A percentile compares a stretch with the other conserved stretches of the same genome.
Evolutionary conservation across 2,888 invertebrate species (phyloP).

Genomic region (Acanthococcus lagerstroemiae): DNA sequence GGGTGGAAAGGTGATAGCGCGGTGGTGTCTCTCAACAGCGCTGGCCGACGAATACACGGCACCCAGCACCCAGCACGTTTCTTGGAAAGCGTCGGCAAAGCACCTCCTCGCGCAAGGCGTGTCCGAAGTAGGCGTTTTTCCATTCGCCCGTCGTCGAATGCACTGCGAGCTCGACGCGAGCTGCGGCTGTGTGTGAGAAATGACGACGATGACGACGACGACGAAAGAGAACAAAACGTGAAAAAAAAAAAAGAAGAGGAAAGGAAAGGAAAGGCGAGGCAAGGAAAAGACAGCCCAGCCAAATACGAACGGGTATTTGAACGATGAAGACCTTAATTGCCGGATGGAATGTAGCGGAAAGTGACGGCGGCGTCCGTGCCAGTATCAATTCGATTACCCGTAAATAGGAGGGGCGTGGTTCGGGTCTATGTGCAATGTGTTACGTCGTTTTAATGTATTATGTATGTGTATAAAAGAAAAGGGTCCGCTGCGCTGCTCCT

Average conservation of each 20-base stretch:
- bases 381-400: slow-evolving; percentile 20
- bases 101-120: slow-evolving; percentile 19
- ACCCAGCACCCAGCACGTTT: too few species aligned
- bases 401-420: slow-evolving; percentile 23
- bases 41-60: slow-evolving; percentile 5
- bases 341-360: slow-evolving; percentile 18
- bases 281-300: background rate
- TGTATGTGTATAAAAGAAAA: background rate
- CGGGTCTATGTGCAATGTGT: slow-evolving; percentile 14
- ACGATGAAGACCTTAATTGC: slow-evolving; percentile 24
- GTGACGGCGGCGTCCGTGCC: slow-evolving; percentile 14
- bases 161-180: background rate
- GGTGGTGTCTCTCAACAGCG: background rate
- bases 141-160: slow-evolving; percentile 1
- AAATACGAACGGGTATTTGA: background rate
- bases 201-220: background rate
- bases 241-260: background rate
- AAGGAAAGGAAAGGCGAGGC: background rate
- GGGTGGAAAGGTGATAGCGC: slow-evolving; percentile 3
- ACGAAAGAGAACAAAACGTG: background rate
- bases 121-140: slow-evolving; percentile 15
- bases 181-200: background rate
- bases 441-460: slow-evolving; percentile 17
- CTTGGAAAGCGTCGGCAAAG: too few species aligned
- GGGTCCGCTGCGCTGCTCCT: too few species aligned